Evolutionary conservation across 2,797 vertebrate species (phyloP).

Genomic region (Falco berigora): DNA sequence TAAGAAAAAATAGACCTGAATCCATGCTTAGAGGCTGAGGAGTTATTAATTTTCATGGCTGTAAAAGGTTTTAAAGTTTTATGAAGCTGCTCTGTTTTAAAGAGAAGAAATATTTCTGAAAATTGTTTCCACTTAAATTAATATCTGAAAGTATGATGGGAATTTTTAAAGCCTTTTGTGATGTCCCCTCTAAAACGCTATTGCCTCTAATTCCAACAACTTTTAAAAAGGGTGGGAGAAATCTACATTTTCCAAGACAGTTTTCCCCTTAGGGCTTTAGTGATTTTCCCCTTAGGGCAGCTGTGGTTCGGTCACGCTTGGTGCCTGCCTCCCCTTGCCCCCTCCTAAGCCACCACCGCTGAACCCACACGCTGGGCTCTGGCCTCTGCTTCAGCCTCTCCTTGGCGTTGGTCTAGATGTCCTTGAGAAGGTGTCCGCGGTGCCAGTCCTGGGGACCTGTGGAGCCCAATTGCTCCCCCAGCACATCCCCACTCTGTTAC

Average conservation of each 20-base stretch:
- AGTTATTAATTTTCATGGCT: background rate
- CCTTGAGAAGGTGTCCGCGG: background rate
- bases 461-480: background rate
- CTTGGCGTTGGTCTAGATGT: background rate
- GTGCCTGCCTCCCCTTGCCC: background rate
- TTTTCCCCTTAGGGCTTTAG: background rate
- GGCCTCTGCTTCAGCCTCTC: background rate
- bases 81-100: background rate
- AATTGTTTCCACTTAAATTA: background rate
- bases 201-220: background rate
- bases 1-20: background rate
- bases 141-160: background rate
- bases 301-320: background rate
- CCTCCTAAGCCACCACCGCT: background rate
- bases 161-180: background rate
- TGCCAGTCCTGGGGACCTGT: background rate
- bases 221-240: background rate
- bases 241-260: background rate
- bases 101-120: background rate
- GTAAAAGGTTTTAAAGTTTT: background rate
- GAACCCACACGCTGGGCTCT: background rate
- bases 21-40: background rate
- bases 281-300: background rate
- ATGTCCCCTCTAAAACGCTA: background rate
- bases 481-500: background rate